A percentile compares a stretch with the other conserved stretches of the same genome.
Conservation (phyloP, 2,797 vertebrate genomes). For the Scolopax rusticola region DNA sequence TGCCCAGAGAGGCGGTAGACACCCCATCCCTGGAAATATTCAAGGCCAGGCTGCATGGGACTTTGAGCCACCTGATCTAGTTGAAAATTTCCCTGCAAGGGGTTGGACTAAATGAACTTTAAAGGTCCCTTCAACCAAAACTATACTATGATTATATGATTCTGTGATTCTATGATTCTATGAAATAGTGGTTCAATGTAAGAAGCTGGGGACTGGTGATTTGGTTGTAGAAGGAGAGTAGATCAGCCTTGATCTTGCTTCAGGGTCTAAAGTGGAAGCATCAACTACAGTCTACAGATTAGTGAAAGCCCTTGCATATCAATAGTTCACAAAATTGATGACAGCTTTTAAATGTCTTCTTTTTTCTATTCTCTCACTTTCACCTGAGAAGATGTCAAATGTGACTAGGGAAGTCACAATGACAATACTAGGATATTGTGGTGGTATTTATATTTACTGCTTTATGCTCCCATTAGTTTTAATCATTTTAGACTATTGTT, state of each 20-base stretch:
- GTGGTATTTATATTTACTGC: not conserved
- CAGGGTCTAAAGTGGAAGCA: not conserved
- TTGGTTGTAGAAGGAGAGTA: not conserved
- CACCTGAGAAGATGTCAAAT: not conserved
- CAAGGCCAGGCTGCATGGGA: not conserved
- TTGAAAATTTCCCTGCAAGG: not conserved
- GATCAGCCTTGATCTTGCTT: not conserved
- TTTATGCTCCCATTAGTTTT: not conserved
- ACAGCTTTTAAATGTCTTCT: not conserved
- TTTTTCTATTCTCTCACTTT: not conserved
- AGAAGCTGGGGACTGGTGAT: not conserved
- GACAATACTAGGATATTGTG: not conserved
- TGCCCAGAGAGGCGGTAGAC: not conserved
- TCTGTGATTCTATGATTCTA: not conserved
- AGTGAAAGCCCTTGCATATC: not conserved
- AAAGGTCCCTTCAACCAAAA: not conserved
- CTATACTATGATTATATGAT: not conserved
- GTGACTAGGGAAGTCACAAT: not conserved
- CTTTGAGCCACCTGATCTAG: not conserved
- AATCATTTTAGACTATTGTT: not conserved
- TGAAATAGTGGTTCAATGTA: not conserved
- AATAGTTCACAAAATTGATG: not conserved
- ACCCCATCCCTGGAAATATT: not conserved
- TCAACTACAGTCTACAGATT: not conserved
- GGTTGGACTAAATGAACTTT: not conserved